Base-by-base conservation (phyloP, 2,888 invertebrate species). In the Pelosia muscerda region DNA sequence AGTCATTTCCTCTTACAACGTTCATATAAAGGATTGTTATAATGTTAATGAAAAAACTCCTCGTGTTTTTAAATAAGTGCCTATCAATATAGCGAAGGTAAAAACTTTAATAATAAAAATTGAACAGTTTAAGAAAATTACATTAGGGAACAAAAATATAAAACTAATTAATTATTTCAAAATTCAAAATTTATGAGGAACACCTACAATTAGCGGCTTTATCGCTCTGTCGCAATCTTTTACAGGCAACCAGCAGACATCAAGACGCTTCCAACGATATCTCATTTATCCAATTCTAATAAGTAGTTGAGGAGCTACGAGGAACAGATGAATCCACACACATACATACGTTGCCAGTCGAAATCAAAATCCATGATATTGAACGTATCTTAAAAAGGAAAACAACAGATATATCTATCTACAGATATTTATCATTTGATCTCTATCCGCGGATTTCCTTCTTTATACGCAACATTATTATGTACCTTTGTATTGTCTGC, bases 1-100 rank as follows among this genome's bases (percentile, higher is more conserved):
- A 71, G 56, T 79, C 67, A 72, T 72, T 77, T 79, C 77, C 77
- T 78, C 72, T 72, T 38, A 67, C 22, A 31, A 9, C 26, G 42
- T 55, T 59, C 26, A 31, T 59, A 31, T 58, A 63, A 59, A 53
- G 28, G 23, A 54, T 65, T 59, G 15, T 53, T 28, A n/a, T 42
- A 19, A 19, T 31, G 25, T n/a, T n/a, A n/a, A n/a, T 61, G 25
- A 19, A 60, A 53, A 26, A 49, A 49, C 10, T 22, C 22, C 26
- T 26, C 15, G 49, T 15, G 26, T 34, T n/a, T 8, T 62, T 62
- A 31, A 31, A 55, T 25, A 25, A 25, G 54, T 55, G 19, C 42
- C 19, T 49, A 49, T 49, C 49, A 55, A 25, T 55, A 55, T 23
- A 25, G 28, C 57, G 19, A 28, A 28, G 57, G 57, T 28, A 26